Percentiles rank a stretch among this genome's conserved stretches.
phyloP scores from a whole-genome alignment of 1,140 invertebrate genomes.

The Lineus longissimus region DNA sequence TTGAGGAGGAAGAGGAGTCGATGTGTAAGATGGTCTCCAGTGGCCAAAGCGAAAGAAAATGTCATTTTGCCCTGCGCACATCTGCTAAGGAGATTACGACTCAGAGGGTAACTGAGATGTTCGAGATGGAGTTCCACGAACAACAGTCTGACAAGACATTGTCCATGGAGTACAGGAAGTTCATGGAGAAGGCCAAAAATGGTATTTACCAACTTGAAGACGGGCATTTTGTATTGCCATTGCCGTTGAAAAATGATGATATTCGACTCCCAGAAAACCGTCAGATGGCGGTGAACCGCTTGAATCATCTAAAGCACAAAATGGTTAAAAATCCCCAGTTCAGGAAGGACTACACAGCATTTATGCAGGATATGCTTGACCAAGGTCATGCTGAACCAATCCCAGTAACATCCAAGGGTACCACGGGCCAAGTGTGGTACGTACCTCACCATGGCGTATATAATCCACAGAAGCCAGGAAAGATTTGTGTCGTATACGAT shows the following conservation, averaged over 20 bases:
- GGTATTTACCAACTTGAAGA: constrained; percentile 1
- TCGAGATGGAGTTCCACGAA: constrained; percentile 19
- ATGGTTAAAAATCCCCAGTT: constrained; percentile 7
- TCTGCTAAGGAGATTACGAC: background rate
- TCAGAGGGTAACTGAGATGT: constrained; percentile 11
- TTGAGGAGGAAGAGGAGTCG: background rate
- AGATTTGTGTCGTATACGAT: constrained; percentile 29
- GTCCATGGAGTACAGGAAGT: constrained; percentile 17
- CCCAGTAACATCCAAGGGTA: background rate
- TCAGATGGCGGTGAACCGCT: constrained; percentile 7
- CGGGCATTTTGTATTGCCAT: constrained; percentile 22
- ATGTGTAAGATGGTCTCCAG: background rate
- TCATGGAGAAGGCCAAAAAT: constrained; percentile 7
- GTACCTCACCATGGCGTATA: constrained; percentile 27
- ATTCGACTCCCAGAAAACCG: constrained; percentile 9
- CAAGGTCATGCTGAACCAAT: background rate
- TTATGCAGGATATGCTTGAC: constrained; percentile 4
- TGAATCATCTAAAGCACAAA: constrained; percentile 2
- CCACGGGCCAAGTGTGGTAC: constrained; percentile 15
- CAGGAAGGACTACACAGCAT: background rate
- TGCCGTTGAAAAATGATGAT: constrained; percentile 12
- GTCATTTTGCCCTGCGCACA: no score
- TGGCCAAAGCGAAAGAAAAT: background rate
- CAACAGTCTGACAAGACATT: constrained; percentile 5
- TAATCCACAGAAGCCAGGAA: constrained; percentile 23